Evolutionary conservation across 2,797 vertebrate genomes (phyloP).

Genomic region (Gymnoscopelus braueri): DNA sequence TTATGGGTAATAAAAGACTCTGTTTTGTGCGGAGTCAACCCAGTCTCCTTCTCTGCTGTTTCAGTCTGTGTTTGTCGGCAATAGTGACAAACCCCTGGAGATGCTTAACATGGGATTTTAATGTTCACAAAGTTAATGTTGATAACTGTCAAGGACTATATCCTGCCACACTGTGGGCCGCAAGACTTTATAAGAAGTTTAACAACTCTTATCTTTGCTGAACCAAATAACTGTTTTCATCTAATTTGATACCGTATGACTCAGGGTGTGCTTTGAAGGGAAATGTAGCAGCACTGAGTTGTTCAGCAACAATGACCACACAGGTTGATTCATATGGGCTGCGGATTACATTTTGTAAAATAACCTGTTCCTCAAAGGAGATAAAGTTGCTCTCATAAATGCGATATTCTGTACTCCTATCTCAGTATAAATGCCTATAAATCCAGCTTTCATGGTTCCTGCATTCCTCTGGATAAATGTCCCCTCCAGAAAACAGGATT

Average conservation of each 20-base stretch:
- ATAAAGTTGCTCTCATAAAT: conserved; percentile 46
- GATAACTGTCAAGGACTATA: conserved; percentile 42
- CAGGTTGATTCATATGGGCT: neutral
- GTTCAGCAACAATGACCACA: neutral
- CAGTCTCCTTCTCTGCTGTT: conserved; percentile 27
- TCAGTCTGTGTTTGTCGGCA: conserved; percentile 50
- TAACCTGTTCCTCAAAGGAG: neutral
- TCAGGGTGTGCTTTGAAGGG: neutral
- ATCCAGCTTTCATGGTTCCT: conserved; percentile 61
- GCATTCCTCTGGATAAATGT: conserved; percentile 66
- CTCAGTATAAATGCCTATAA: conserved; percentile 52
- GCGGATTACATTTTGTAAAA: conserved; percentile 10
- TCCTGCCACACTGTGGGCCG: conserved; percentile 22
- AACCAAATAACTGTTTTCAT: conserved; percentile 24
- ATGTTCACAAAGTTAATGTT: conserved; percentile 43
- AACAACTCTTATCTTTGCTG: conserved; percentile 29
- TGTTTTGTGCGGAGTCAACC: conserved; percentile 34
- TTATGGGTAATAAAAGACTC: conserved; percentile 58
- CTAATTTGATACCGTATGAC: neutral
- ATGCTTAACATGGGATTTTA: conserved; percentile 36
- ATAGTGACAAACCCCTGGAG: conserved; percentile 51
- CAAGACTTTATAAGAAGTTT: conserved; percentile 14
- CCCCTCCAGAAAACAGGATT: conserved; percentile 52
- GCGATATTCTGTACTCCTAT: conserved; percentile 25
- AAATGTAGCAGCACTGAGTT: neutral